These are phyloP conservation scores for Zonitis immaculata DNA, from an alignment of 2,888 invertebrate genomes.

Conservation along the genomic window DNA sequence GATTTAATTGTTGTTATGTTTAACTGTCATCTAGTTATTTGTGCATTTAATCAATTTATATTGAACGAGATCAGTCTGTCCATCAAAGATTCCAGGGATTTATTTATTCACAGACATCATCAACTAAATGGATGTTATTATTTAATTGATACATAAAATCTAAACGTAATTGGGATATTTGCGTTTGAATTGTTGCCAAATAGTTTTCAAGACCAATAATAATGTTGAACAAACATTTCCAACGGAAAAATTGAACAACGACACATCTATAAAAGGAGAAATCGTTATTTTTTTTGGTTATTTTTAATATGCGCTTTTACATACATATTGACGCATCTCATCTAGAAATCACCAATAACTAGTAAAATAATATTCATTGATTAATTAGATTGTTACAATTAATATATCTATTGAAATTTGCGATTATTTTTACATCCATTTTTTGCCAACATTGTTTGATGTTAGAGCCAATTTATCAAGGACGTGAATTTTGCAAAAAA, in stretches of 20 bases:
- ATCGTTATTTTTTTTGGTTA: no score
- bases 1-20: slow-evolving; percentile 25
- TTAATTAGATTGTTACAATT: no score
- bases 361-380: no score
- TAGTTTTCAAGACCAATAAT: background rate
- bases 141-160: background rate
- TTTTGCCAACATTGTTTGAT: background rate
- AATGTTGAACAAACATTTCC: background rate
- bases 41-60: background rate
- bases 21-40: slow-evolving; percentile 11
- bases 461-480: slow-evolving; percentile 13
- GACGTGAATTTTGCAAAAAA: slow-evolving; percentile 6
- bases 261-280: background rate
- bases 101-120: background rate
- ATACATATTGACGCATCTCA: no score
- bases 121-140: background rate
- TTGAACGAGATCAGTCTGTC: background rate
- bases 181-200: background rate
- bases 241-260: background rate
- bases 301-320: no score
- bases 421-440: background rate
- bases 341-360: no score
- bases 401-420: background rate
- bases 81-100: background rate
- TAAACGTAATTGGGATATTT: background rate